Percentiles rank a stretch among this genome's conserved stretches.
These are phyloP conservation scores for Panagrolaimus sp. DNA, from an alignment of 1,140 invertebrate genomes.

Conservation along the genomic window DNA sequence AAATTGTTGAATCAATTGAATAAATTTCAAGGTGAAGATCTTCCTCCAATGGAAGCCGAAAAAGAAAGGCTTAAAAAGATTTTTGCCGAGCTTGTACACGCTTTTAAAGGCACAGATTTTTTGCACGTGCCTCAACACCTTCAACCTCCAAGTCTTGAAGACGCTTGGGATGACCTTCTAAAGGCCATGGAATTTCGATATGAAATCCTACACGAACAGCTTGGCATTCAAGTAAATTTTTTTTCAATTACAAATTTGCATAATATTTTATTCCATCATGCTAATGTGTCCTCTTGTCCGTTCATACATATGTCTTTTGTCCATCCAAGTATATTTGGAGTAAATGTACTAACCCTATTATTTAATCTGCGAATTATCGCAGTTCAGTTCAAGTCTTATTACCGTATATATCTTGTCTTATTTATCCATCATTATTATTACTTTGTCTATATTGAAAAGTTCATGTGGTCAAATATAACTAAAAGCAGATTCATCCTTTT, in stretches of 20 bases:
- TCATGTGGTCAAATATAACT: too few relatives aligned
- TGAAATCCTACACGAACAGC: slow-evolving; percentile 25
- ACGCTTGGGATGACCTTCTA: slow-evolving; percentile 81
- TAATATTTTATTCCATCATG: too few relatives aligned
- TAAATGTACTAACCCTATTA: too few relatives aligned
- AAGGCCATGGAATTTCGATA: slow-evolving; percentile 61
- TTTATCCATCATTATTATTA: too few relatives aligned
- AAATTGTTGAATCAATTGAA: slow-evolving; percentile 31
- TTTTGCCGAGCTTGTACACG: slow-evolving; percentile 79
- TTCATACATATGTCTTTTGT: too few relatives aligned
- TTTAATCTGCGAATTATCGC: too few relatives aligned
- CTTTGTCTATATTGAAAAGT: too few relatives aligned
- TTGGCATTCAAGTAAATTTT: slow-evolving; percentile 25
- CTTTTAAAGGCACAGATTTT: slow-evolving; percentile 66
- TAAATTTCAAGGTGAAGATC: slow-evolving; percentile 81
- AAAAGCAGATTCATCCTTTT: too few relatives aligned
- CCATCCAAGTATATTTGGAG: background rate
- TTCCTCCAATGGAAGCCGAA: slow-evolving; percentile 79
- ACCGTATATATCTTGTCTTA: too few relatives aligned
- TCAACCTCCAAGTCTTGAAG: slow-evolving; percentile 79
- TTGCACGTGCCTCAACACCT: slow-evolving; percentile 82
- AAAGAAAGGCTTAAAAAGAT: slow-evolving; percentile 79
- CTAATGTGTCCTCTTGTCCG: background rate
- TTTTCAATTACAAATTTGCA: background rate
- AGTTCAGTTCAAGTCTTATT: too few relatives aligned